Conservation (phyloP, 2,888 invertebrate genomes). For the Drosophila longiperda region DNA sequence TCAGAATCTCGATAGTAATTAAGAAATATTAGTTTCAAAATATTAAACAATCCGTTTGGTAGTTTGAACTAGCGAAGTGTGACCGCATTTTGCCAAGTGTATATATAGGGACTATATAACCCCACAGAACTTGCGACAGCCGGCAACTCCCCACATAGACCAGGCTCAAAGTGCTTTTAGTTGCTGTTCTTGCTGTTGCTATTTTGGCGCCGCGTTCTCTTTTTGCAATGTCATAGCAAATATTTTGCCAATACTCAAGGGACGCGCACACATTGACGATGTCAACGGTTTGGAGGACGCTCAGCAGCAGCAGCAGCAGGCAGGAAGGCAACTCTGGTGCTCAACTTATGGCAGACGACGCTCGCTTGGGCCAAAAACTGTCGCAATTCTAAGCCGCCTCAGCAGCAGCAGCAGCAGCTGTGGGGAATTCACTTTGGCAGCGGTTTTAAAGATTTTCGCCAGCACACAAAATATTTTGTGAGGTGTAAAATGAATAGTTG, state of each 20-base stretch:
- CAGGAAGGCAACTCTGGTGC: constrained; percentile 19
- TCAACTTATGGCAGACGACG: constrained; percentile 54
- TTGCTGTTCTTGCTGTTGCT: constrained; percentile 47
- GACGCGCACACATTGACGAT: constrained; percentile 73
- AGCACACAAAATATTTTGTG: constrained; percentile 43
- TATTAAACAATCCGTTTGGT: neutral
- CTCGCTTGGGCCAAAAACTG: constrained; percentile 40
- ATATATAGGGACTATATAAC: constrained; percentile 11
- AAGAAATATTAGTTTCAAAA: neutral
- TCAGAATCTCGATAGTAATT: neutral
- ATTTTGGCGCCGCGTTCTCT: constrained; percentile 71
- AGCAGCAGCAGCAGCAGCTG: constrained; percentile 27
- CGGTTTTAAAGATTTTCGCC: constrained; percentile 54
- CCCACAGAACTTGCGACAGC: constrained; percentile 40
- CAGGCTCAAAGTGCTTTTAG: constrained; percentile 65
- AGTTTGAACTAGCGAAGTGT: neutral
- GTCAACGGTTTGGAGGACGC: constrained; percentile 40
- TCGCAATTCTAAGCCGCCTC: constrained; percentile 68
- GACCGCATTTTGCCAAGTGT: neutral
- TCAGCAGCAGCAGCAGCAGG: neutral
- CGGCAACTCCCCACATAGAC: constrained; percentile 53
- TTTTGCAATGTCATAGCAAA: constrained; percentile 77
- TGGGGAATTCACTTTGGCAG: constrained; percentile 56
- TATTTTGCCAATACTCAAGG: constrained; percentile 78
- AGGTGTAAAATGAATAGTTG: constrained; percentile 51